A percentile compares a stretch with the other conserved stretches of the same genome.
Evolutionary conservation across 1,140 invertebrate genomes (phyloP).

Genomic region (Hermetia illucens): DNA sequence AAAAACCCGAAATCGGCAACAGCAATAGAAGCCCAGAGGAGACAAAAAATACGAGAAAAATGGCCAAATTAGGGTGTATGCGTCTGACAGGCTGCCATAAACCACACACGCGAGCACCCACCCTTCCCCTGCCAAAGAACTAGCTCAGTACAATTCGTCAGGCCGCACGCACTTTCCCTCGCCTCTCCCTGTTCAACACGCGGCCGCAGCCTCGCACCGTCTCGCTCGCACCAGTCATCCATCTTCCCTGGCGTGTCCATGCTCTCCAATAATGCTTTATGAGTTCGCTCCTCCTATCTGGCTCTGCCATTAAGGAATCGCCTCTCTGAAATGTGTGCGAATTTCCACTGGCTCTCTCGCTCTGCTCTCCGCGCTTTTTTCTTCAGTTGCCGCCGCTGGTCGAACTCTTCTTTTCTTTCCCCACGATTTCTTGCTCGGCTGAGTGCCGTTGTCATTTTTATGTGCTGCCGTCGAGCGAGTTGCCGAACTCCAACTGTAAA

Average conservation of each 20-base stretch:
- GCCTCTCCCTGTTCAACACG: not conserved
- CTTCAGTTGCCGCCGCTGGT: too few species aligned
- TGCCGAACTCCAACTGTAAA: not conserved
- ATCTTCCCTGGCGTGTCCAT: slow-evolving; percentile 1
- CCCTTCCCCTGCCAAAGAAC: not conserved
- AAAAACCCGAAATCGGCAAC: too few species aligned
- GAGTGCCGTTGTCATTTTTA: not conserved
- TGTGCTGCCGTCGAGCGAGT: not conserved
- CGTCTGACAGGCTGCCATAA: slow-evolving; percentile 1
- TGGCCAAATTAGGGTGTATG: too few species aligned
- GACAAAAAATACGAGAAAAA: too few species aligned
- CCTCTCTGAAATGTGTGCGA: too few species aligned
- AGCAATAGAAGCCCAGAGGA: too few species aligned
- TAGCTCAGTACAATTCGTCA: slow-evolving; percentile 5
- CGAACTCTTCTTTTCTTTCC: not conserved
- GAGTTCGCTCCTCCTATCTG: slow-evolving; percentile 8
- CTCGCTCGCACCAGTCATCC: slow-evolving; percentile 4
- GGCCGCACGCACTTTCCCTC: slow-evolving; percentile 3
- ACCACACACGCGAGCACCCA: not conserved
- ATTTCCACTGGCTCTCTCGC: too few species aligned
- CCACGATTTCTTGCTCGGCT: not conserved
- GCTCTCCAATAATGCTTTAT: slow-evolving; percentile 7
- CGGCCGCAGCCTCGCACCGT: not conserved
- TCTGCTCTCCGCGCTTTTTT: too few species aligned
- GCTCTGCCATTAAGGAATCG: not conserved